phyloP scores from a whole-genome alignment of 2,113 vertebrate genomes.

The Ahaetulla prasina region DNA sequence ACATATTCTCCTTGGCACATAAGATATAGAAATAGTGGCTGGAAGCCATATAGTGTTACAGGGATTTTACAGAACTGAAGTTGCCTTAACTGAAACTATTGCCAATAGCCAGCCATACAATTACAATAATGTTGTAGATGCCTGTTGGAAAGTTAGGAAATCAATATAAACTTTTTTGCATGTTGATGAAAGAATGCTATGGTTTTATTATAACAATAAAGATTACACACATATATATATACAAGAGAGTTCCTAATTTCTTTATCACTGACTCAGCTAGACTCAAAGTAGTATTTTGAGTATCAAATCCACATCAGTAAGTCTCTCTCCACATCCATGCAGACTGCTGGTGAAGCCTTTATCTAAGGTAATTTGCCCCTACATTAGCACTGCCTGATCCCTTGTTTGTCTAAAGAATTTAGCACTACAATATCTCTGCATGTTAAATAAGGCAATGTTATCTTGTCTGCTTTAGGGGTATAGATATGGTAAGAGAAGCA shows the following conservation, averaged over 20 bases:
- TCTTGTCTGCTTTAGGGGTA: not conserved
- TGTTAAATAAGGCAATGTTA: not conserved
- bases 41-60: slow-evolving; percentile 27
- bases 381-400: not conserved
- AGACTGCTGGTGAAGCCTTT: not conserved
- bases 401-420: not conserved
- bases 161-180: not conserved
- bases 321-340: not conserved
- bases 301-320: not conserved
- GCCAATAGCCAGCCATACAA: slow-evolving; percentile 13
- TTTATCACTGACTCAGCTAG: not conserved
- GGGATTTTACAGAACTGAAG: slow-evolving; percentile 25
- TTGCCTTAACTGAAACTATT: slow-evolving; percentile 31
- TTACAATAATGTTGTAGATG: not conserved
- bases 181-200: not conserved
- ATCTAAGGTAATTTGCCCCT: not conserved
- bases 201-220: not conserved
- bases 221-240: not conserved
- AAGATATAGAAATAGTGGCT: slow-evolving; percentile 58
- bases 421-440: not conserved
- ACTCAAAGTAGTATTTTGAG: not conserved
- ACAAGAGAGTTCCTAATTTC: slow-evolving; percentile 9
- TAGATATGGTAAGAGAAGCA: not conserved
- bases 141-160: not conserved
- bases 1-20: slow-evolving; percentile 68